Percentiles rank a stretch among this genome's conserved stretches.
phyloP scores from a whole-genome alignment of 30 jellyfish, hydroid and myxozoan species.

The Rhopilema esculentum region DNA sequence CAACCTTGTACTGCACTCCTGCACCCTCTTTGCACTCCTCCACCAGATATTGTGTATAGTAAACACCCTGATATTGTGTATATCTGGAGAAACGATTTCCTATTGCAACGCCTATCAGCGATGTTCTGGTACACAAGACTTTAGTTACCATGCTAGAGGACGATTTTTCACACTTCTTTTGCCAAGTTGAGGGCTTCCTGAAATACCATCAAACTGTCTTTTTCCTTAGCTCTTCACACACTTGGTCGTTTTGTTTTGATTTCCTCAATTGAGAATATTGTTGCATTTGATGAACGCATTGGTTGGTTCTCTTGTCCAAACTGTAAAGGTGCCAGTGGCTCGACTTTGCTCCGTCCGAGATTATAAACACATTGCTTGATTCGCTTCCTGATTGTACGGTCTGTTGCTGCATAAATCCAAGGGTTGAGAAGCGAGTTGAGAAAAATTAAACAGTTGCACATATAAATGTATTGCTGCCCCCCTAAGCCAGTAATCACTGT shows the following conservation, averaged over 20 bases:
- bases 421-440: conserved; percentile 15
- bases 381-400: conserved; percentile 1
- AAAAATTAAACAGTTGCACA: not conserved
- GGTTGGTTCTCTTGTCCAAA: not conserved
- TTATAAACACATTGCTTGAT: not conserved
- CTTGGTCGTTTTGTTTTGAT: not conserved
- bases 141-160: too few species aligned
- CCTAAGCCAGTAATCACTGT: conserved; percentile 3
- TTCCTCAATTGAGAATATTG: not conserved
- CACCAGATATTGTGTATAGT: too few species aligned
- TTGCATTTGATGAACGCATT: not conserved
- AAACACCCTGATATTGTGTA: too few species aligned
- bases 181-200: too few species aligned
- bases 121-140: too few species aligned
- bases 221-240: not conserved
- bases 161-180: too few species aligned
- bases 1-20: too few species aligned
- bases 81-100: too few species aligned
- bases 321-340: not conserved
- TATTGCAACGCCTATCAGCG: too few species aligned
- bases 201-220: too few species aligned
- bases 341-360: not conserved
- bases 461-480: conserved; percentile 7
- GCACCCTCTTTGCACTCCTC: too few species aligned
- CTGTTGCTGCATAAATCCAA: conserved; percentile 22